Evolutionary conservation across 2,797 vertebrate species (phyloP).

Genomic region (Acanthurus leucopareius): DNA sequence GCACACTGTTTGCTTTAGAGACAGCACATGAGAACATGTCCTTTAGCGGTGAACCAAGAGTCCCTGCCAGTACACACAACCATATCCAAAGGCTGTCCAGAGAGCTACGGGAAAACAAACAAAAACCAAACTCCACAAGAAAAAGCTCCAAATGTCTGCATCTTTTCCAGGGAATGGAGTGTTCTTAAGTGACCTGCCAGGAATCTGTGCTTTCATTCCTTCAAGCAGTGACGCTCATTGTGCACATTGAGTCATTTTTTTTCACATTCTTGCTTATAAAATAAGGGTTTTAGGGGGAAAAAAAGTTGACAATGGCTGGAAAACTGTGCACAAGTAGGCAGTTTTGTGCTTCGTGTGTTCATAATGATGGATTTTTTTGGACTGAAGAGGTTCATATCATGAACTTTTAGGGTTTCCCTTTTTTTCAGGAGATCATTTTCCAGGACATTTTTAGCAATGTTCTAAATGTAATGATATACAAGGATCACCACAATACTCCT

Average conservation of each 20-base stretch:
- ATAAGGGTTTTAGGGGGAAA: background rate
- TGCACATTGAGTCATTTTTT: background rate
- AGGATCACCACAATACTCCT: too few species aligned
- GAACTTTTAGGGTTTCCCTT: too few species aligned
- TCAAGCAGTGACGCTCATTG: background rate
- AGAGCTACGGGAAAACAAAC: constrained; percentile 68
- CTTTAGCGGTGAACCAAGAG: constrained; percentile 43
- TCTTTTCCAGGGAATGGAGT: constrained; percentile 41
- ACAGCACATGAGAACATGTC: constrained; percentile 59
- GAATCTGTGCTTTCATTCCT: constrained; percentile 37
- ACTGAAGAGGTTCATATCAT: background rate
- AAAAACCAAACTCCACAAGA: constrained; percentile 42
- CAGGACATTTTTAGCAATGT: too few species aligned
- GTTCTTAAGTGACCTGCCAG: constrained; percentile 38
- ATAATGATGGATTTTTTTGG: background rate
- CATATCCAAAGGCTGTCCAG: constrained; percentile 47
- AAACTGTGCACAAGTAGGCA: background rate
- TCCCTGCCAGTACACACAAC: constrained; percentile 71
- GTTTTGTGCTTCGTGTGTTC: background rate
- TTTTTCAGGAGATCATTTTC: too few species aligned
- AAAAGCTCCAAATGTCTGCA: constrained; percentile 35
- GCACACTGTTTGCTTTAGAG: constrained; percentile 11
- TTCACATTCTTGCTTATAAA: background rate
- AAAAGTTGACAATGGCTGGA: background rate
- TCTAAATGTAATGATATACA: too few species aligned